A percentile compares a stretch with the other conserved stretches of the same genome.
phyloP scores from a whole-genome alignment of 2,888 invertebrate species.

The Trichopoda pennipes region DNA sequence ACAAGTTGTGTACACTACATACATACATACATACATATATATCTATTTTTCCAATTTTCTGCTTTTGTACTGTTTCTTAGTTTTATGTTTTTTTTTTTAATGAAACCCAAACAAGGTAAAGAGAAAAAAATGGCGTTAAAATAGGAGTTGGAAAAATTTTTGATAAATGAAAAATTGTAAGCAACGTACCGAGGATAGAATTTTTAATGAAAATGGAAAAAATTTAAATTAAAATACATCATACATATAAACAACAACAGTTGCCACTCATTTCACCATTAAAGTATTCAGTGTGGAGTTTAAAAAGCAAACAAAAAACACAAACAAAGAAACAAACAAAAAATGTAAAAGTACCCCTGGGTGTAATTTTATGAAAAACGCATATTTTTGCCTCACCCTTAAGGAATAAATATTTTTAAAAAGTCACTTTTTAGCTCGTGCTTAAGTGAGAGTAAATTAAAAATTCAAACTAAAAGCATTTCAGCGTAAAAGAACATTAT shows the following conservation, averaged over 20 bases:
- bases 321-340: too few species aligned
- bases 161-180: constrained; percentile 46
- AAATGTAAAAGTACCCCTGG: constrained; percentile 60
- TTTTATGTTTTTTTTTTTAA: neutral
- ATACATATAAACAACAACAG: constrained; percentile 18
- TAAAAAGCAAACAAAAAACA: constrained; percentile 1
- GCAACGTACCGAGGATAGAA: constrained; percentile 57
- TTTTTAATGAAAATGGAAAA: constrained; percentile 56
- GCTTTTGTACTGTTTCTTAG: too few species aligned
- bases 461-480: constrained; percentile 51
- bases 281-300: constrained; percentile 28
- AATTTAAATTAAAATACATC: constrained; percentile 64
- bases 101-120: constrained; percentile 50
- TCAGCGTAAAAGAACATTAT: constrained; percentile 19
- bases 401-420: constrained; percentile 30
- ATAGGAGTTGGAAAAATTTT: constrained; percentile 42
- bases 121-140: constrained; percentile 22
- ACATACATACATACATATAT: too few species aligned
- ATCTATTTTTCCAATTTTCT: constrained; percentile 46
- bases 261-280: constrained; percentile 18
- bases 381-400: constrained; percentile 35
- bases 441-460: constrained; percentile 35
- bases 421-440: constrained; percentile 37
- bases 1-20: constrained; percentile 35
- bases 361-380: constrained; percentile 60